Evolutionary conservation across 2,113 vertebrate species (phyloP).

Genomic region (Anseranas semipalmata): DNA sequence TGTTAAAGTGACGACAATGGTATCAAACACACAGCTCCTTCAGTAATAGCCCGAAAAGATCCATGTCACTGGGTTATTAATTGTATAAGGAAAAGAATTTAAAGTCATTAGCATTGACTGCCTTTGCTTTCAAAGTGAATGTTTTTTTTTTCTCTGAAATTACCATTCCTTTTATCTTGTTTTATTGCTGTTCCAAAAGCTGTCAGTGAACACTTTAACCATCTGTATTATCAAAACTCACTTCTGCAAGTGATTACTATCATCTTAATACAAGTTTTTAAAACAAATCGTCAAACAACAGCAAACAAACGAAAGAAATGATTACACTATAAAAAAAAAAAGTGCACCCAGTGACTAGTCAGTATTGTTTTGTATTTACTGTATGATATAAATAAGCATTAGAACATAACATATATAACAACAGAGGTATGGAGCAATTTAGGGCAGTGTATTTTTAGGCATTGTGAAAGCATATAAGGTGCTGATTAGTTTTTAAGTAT

Average conservation of each 20-base stretch:
- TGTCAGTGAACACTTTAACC: background rate
- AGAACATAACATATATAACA: background rate
- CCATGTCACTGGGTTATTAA: slow-evolving; percentile 52
- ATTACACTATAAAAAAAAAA: background rate
- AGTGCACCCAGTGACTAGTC: background rate
- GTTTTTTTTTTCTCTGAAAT: background rate
- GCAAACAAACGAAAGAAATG: background rate
- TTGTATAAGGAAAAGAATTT: slow-evolving; percentile 18
- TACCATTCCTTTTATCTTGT: background rate
- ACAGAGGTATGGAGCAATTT: background rate
- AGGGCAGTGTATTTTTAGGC: background rate
- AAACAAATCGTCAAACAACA: background rate
- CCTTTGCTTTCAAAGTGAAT: background rate
- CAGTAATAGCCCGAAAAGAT: slow-evolving; percentile 52
- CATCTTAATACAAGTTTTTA: background rate
- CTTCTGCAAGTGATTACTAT: background rate
- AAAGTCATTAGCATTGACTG: slow-evolving; percentile 30
- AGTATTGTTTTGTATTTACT: background rate
- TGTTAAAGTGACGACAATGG: slow-evolving; percentile 36
- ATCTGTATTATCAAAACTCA: background rate
- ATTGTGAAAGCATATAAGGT: background rate
- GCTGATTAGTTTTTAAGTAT: background rate
- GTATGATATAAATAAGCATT: background rate
- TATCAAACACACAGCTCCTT: slow-evolving; percentile 41
- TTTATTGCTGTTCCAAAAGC: background rate